Evolutionary conservation across 1,140 invertebrate genomes (phyloP).

Genomic region (Drosophila busckii): DNA sequence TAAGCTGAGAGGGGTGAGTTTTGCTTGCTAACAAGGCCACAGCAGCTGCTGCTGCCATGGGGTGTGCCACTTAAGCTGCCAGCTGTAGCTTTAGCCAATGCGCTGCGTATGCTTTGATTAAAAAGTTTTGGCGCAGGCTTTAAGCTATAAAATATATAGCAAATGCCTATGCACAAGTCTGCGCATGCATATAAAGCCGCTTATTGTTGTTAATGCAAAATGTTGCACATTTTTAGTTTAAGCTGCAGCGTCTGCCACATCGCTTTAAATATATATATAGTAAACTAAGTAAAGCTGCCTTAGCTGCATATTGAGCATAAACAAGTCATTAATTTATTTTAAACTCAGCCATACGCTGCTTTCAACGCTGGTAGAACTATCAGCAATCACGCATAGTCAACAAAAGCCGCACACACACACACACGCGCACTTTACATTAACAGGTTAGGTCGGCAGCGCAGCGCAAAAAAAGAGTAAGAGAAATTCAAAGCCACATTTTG

Average conservation of each 20-base stretch:
- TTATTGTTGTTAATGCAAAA: slow-evolving; percentile 57
- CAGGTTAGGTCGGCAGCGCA: slow-evolving; percentile 17
- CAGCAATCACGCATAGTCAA: slow-evolving; percentile 3
- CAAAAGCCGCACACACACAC: slow-evolving; percentile 7
- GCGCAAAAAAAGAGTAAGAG: slow-evolving; percentile 17
- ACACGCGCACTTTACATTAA: slow-evolving; percentile 10
- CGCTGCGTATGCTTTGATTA: no score
- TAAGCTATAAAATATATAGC: no score
- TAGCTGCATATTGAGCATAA: slow-evolving; percentile 13
- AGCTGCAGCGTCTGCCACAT: slow-evolving; percentile 24
- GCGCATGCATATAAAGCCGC: background rate
- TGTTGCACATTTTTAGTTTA: slow-evolving; percentile 63
- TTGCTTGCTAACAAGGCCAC: slow-evolving; percentile 23
- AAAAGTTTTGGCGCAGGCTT: no score
- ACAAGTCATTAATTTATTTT: no score
- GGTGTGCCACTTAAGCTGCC: slow-evolving; percentile 9
- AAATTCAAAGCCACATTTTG: slow-evolving; percentile 55
- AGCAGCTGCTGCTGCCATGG: background rate
- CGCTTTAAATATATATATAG: background rate
- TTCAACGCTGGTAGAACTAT: no score
- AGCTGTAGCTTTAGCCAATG: no score
- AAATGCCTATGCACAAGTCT: slow-evolving; percentile 30
- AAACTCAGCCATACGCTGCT: slow-evolving; percentile 5
- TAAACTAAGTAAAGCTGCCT: background rate
- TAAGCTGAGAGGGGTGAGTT: slow-evolving; percentile 40